phyloP scores from a whole-genome alignment of 2,797 vertebrate genomes.

The Macropodus opercularis region DNA sequence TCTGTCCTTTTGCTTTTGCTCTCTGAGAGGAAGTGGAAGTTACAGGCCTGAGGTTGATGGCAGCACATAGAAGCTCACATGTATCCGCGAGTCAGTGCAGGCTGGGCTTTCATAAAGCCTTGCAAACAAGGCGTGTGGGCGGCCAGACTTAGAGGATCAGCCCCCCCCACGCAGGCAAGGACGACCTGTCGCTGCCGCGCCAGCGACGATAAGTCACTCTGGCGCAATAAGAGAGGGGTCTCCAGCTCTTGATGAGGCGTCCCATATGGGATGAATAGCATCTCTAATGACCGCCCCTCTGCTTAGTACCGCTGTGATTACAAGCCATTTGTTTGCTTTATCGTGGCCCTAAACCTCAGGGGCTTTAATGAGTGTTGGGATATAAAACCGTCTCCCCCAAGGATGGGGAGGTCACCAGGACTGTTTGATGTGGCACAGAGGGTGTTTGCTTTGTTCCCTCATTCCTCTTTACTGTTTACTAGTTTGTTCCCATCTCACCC shows the following conservation, averaged over 20 bases:
- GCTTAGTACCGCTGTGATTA: conserved; percentile 76
- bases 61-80: conserved; percentile 17
- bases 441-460: conserved; percentile 15
- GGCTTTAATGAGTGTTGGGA: conserved; percentile 66
- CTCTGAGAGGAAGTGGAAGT: conserved; percentile 46
- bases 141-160: conserved; percentile 54
- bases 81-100: conserved; percentile 43
- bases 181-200: conserved; percentile 44
- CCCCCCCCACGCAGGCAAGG: conserved; percentile 39
- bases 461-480: conserved; percentile 36
- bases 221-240: conserved; percentile 60
- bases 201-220: conserved; percentile 74
- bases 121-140: conserved; percentile 50
- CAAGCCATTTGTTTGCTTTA: conserved; percentile 81
- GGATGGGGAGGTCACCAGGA: conserved; percentile 65
- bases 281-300: conserved; percentile 74
- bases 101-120: conserved; percentile 55
- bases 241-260: conserved; percentile 40
- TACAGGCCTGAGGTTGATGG: conserved; percentile 39
- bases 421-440: conserved; percentile 51
- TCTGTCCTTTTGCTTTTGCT: conserved; percentile 36
- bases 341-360: conserved; percentile 70
- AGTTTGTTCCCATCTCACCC: conserved; percentile 38
- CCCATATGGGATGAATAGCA: conserved; percentile 70
- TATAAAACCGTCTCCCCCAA: conserved; percentile 66